A percentile compares a stretch with the other conserved stretches of the same genome.
These are phyloP conservation scores for Probaryconus sp. DNA, from an alignment of 1,140 invertebrate species.

Conservation along the genomic window DNA sequence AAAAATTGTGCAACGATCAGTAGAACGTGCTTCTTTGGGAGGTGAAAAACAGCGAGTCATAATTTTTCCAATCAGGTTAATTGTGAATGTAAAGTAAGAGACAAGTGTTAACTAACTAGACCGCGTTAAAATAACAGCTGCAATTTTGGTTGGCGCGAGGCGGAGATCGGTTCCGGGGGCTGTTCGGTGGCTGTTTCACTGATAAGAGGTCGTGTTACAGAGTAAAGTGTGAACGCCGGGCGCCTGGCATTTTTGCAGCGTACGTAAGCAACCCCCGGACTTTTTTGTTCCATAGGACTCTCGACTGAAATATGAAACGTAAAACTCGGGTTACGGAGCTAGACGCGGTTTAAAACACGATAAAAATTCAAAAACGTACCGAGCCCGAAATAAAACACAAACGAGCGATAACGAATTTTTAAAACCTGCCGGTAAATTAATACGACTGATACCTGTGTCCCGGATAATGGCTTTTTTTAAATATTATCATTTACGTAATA, in stretches of 20 bases:
- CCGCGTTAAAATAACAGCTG: neutral
- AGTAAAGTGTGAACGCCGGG: conserved; percentile 24
- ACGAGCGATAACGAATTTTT: conserved; percentile 28
- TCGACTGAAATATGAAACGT: conserved; percentile 42
- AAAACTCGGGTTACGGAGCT: conserved; percentile 26
- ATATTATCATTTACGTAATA: too few species aligned
- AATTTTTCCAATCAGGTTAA: conserved; percentile 36
- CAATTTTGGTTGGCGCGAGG: conserved; percentile 10
- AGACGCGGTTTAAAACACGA: conserved; percentile 19
- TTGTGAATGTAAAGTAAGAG: conserved; percentile 29
- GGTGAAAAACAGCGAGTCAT: conserved; percentile 2
- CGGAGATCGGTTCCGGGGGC: conserved; percentile 11
- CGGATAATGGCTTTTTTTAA: too few species aligned
- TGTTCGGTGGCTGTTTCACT: conserved; percentile 8
- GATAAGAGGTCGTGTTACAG: conserved; percentile 40
- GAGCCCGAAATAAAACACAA: neutral
- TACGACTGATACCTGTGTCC: conserved; percentile 4
- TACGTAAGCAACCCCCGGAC: conserved; percentile 27
- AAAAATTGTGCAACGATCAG: too few species aligned
- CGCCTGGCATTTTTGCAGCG: conserved; percentile 27
- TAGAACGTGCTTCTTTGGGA: neutral
- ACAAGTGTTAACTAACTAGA: conserved; percentile 33
- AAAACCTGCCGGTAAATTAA: conserved; percentile 12
- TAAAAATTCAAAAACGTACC: conserved; percentile 34
- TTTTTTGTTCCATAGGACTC: neutral